These are phyloP conservation scores for Tyrannus savana DNA, from an alignment of 2,113 vertebrate species.

Conservation along the genomic window DNA sequence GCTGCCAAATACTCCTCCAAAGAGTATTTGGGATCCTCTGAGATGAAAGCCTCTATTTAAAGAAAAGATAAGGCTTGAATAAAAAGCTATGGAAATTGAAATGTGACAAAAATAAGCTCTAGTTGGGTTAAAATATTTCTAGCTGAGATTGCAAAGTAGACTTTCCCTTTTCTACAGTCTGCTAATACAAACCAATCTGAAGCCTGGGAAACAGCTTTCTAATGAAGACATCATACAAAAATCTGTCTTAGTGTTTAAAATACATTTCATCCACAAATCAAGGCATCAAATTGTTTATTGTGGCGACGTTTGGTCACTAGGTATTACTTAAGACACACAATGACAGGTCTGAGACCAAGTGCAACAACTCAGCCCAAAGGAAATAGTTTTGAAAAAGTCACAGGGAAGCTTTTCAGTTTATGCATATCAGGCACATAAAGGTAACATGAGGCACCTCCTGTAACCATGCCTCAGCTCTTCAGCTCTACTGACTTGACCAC, in stretches of 20 bases:
- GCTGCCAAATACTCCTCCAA: constrained; percentile 3
- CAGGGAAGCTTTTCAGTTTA: not conserved
- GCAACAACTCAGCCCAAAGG: not conserved
- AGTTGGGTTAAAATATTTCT: constrained; percentile 32
- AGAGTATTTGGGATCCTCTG: constrained; percentile 26
- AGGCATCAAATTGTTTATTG: not conserved
- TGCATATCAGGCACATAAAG: not conserved
- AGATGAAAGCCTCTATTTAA: constrained; percentile 33
- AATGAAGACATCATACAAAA: not conserved
- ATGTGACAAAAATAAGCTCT: constrained; percentile 22
- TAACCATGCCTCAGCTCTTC: not conserved
- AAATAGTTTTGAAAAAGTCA: not conserved
- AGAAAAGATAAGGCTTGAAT: constrained; percentile 23
- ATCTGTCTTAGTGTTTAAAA: not conserved
- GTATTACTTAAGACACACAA: not conserved
- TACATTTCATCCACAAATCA: not conserved
- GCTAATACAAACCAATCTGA: not conserved
- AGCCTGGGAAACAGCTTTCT: not conserved
- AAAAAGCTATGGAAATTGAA: constrained; percentile 41
- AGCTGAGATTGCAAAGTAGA: constrained; percentile 9
- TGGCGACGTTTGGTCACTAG: not conserved
- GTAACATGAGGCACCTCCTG: not conserved
- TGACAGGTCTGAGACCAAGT: not conserved
- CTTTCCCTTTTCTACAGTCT: not conserved
- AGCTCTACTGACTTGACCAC: not conserved